Evolutionary conservation across 30 jellyfish, hydroid and myxozoan genomes (phyloP).

Genomic region (Sanderia malayensis): DNA sequence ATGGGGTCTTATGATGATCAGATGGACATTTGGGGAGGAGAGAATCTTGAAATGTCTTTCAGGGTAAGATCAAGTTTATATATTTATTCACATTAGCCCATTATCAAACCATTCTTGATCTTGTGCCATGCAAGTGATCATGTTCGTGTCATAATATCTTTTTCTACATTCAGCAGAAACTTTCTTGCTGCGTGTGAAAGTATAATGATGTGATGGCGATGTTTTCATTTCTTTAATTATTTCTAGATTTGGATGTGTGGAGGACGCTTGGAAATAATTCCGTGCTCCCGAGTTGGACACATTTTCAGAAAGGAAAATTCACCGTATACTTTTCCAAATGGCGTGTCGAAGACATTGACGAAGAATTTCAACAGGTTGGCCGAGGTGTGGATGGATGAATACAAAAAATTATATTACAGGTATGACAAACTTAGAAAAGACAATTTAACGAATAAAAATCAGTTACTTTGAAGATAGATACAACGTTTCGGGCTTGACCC

Average conservation of each 20-base stretch:
- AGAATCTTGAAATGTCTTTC: constrained; percentile 91
- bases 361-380: constrained; percentile 90
- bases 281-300: constrained; percentile 97
- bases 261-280: constrained; percentile 83
- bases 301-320: constrained; percentile 85
- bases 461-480: no score
- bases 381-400: constrained; percentile 98
- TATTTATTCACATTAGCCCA: no score
- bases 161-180: no score
- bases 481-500: no score
- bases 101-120: no score
- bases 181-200: no score
- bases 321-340: constrained; percentile 92
- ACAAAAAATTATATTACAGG: constrained; percentile 82
- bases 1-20: constrained; percentile 91
- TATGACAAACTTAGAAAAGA: no score
- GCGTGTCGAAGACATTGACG: constrained; percentile 86
- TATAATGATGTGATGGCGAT: no score
- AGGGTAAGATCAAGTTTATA: constrained; percentile 60
- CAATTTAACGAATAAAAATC: no score
- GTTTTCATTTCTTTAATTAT: not conserved
- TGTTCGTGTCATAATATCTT: no score
- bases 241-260: constrained; percentile 99
- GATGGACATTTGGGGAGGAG: constrained; percentile 99
- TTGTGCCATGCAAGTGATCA: no score